These are phyloP conservation scores for Sphenopsis melanotis DNA, from an alignment of 2,797 vertebrate species.

Conservation along the genomic window DNA sequence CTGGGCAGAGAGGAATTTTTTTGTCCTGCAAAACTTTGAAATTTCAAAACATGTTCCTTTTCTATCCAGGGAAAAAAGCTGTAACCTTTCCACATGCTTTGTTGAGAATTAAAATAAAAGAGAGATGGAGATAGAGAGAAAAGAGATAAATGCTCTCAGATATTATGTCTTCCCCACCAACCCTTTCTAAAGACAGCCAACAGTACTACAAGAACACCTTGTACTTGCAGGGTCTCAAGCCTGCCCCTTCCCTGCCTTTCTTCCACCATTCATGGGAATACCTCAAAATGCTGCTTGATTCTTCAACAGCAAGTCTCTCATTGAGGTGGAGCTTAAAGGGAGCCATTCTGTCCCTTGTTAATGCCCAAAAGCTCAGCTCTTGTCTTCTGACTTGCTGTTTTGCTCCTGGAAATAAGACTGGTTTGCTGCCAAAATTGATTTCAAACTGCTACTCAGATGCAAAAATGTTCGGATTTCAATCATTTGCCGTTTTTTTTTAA, in stretches of 20 bases:
- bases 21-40: not conserved
- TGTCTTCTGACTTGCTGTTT: not conserved
- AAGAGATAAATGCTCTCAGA: not conserved
- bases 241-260: not conserved
- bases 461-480: not conserved
- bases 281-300: not conserved
- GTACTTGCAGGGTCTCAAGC: not conserved
- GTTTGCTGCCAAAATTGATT: not conserved
- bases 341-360: not conserved
- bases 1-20: not conserved
- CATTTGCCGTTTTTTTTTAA: not conserved
- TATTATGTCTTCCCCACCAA: not conserved
- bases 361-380: not conserved
- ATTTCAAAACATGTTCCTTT: not conserved
- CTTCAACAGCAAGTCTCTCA: not conserved
- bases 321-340: not conserved
- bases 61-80: not conserved
- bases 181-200: not conserved
- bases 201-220: not conserved
- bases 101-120: not conserved
- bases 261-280: not conserved
- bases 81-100: not conserved
- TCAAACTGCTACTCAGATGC: not conserved
- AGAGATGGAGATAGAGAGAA: not conserved
- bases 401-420: not conserved